These are phyloP conservation scores for Bombycilla garrulus DNA, from an alignment of 2,113 vertebrate species.

Conservation along the genomic window DNA sequence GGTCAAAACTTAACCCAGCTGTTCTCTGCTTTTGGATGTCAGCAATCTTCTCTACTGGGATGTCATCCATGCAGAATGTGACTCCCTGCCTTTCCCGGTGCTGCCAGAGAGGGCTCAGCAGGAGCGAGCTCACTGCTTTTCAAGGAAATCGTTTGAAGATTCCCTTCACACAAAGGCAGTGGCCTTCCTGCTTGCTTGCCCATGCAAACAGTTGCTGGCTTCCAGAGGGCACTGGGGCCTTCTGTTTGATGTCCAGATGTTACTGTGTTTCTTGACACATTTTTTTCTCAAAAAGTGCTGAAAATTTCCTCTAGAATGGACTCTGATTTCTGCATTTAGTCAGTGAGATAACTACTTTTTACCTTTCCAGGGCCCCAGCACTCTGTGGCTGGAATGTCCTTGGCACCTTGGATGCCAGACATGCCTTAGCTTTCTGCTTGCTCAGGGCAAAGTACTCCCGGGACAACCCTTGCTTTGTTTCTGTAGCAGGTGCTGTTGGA, in stretches of 20 bases:
- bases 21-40: neutral
- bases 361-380: neutral
- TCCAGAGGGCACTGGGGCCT: neutral
- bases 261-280: neutral
- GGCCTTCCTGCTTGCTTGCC: neutral
- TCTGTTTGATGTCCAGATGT: neutral
- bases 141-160: neutral
- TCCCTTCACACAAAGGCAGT: neutral
- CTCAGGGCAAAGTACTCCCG: neutral
- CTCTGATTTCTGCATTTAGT: neutral
- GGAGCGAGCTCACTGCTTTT: accelerated
- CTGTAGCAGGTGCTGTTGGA: neutral
- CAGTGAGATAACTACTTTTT: neutral
- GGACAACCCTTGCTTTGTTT: neutral
- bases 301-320: neutral
- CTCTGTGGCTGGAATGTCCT: neutral
- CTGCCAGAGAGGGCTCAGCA: neutral
- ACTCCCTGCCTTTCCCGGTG: neutral
- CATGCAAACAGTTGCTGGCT: neutral
- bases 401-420: neutral
- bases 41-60: neutral
- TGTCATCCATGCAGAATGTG: neutral
- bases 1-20: neutral
- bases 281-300: neutral
- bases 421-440: neutral